A percentile compares a stretch with the other conserved stretches of the same genome.
phyloP scores from a whole-genome alignment of 2,888 invertebrate species.

The Lithophane semibrunnea region DNA sequence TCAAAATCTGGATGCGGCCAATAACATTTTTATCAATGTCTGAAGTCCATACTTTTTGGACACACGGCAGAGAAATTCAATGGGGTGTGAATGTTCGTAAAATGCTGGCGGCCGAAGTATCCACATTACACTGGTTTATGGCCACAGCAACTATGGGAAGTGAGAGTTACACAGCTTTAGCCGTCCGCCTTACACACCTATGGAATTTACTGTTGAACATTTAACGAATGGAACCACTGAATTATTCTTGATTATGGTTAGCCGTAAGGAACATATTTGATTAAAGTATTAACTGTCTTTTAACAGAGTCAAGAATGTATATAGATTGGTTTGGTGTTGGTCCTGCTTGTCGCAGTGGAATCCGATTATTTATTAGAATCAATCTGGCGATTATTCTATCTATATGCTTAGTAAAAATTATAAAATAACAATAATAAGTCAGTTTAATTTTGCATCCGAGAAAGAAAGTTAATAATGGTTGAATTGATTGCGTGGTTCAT shows the following conservation, averaged over 20 bases:
- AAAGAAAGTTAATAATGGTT: background rate
- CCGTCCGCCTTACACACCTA: constrained; percentile 36
- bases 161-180: constrained; percentile 34
- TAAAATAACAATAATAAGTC: background rate
- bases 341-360: background rate
- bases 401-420: background rate
- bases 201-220: constrained; percentile 38
- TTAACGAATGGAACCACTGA: constrained; percentile 2
- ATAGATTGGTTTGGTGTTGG: too few species aligned
- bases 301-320: background rate
- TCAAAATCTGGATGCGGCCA: background rate
- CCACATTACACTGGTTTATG: constrained; percentile 46
- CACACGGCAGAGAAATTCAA: constrained; percentile 8
- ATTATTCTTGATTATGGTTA: constrained; percentile 6
- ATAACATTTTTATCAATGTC: background rate
- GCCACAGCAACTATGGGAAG: constrained; percentile 20
- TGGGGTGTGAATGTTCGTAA: constrained; percentile 40
- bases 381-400: background rate
- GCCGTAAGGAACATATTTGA: background rate
- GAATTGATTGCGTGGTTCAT: background rate
- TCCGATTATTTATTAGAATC: background rate
- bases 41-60: constrained; percentile 8
- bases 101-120: constrained; percentile 26
- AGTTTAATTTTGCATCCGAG: background rate
- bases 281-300: background rate